Percentiles rank a stretch among this genome's conserved stretches.
These are phyloP conservation scores for Erethizon dorsatum DNA, from an alignment of 2,797 vertebrate genomes.

Conservation along the genomic window DNA sequence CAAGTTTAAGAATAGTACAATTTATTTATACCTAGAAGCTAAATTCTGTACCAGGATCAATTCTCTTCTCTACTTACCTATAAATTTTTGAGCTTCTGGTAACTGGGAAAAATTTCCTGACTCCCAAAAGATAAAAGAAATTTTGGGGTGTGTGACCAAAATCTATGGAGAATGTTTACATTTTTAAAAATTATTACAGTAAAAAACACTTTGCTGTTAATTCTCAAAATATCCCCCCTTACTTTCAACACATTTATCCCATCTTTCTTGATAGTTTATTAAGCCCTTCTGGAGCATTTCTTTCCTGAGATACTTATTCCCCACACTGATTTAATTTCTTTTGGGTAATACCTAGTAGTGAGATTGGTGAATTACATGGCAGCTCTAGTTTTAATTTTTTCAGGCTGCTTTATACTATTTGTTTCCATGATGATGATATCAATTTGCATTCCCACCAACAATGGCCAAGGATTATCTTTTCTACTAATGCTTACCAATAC, in stretches of 20 bases:
- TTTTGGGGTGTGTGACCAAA: not conserved
- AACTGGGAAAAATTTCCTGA: no score
- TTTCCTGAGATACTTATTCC: not conserved
- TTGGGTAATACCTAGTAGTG: not conserved
- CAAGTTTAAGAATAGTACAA: not conserved
- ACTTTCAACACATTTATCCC: not conserved
- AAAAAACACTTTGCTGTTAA: not conserved
- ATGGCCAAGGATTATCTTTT: not conserved
- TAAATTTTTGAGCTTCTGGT: not conserved
- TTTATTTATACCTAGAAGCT: not conserved
- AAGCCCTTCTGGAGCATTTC: not conserved
- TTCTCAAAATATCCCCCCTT: not conserved
- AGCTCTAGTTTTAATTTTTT: not conserved
- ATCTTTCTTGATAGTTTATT: not conserved
- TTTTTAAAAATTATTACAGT: not conserved
- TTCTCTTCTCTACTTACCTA: not conserved
- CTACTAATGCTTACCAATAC: not conserved
- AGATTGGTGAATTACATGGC: not conserved
- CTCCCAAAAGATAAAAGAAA: not conserved
- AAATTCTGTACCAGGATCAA: no score
- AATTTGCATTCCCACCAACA: not conserved
- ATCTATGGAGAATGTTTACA: not conserved
- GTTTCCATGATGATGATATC: not conserved
- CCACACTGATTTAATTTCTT: not conserved
- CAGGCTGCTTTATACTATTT: not conserved